These are phyloP conservation scores for Eulacestoma nigropectus DNA, from an alignment of 2,113 vertebrate genomes.

Conservation along the genomic window DNA sequence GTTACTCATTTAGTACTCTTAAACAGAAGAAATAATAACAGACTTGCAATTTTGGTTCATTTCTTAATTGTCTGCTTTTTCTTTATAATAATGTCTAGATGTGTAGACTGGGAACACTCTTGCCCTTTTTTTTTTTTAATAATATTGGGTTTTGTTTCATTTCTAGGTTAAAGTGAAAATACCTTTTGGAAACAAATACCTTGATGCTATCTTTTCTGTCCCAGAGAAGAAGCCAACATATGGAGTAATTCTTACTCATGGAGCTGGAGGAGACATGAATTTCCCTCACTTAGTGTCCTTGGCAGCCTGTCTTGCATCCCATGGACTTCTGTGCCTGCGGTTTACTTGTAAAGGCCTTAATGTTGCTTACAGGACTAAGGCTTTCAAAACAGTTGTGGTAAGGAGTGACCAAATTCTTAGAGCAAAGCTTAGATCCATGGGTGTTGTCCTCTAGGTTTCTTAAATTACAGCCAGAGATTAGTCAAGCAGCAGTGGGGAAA, in stretches of 20 bases:
- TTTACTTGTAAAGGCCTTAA: constrained; percentile 95
- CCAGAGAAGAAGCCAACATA: constrained; percentile 67
- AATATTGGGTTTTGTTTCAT: background rate
- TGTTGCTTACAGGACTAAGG: constrained; percentile 80
- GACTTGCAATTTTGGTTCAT: background rate
- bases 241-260: constrained; percentile 85
- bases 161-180: constrained; percentile 83
- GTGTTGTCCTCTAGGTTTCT: background rate
- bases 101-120: background rate
- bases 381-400: constrained; percentile 85
- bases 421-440: background rate
- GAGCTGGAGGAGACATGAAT: constrained; percentile 92
- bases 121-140: background rate
- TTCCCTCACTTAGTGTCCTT: constrained; percentile 81
- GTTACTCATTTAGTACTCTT: background rate
- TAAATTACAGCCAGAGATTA: background rate
- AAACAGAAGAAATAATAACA: background rate
- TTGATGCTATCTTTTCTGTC: constrained; percentile 80
- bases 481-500: background rate
- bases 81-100: background rate
- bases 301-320: constrained; percentile 71
- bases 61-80: background rate
- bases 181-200: constrained; percentile 79
- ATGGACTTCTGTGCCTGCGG: constrained; percentile 81
- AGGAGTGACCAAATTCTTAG: constrained; percentile 25